Evolutionary conservation across 2,113 vertebrate genomes (phyloP), one percentile per base, ranked within the genome.

Genomic region (Syngnathoides biaculeatus): DNA sequence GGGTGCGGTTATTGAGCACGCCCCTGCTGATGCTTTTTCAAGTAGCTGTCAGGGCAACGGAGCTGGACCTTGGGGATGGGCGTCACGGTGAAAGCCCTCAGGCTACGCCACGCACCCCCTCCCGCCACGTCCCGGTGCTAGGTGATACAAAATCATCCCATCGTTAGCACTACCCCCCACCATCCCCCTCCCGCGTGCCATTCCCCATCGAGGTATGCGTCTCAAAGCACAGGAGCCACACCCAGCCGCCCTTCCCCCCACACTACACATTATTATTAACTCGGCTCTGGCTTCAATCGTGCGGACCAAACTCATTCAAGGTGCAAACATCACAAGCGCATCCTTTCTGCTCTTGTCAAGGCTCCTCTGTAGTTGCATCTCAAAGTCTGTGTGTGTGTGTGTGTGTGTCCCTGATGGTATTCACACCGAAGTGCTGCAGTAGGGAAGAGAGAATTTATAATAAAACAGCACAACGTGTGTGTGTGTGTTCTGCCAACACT

Each of bases 31-130:
- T 81, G 75, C 79, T 72, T 86, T 78, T 81, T 64, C 85, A 85
- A 78, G 77, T 59, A 74, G 77, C 80, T 86, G 87, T 83, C 83
- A 88, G 78, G 30, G 64, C 70, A 79, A 62, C 80, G 80, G 79
- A 73, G 76, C 69, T 75, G 78, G 82, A 79, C 88, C 84, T 69
- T 30, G 26, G 87, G 83, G 87, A 84, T 30, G 38, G 70, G 71
- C 60, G 40, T 74, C 74, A 79, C 76, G 59, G 73, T 82, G 75
- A 75, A 82, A 69, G 71, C 42, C 82, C 80, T 65, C 26, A 39
- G 81, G 86, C 83, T 65, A 60, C 0, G 15, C 12, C 22, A 40
- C 5, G 5, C 38, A 8, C 35, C 38, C 2, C 20, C 61, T 75
- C 72, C 64, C 65, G 72, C 59, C 45, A 57, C 67, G 57, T 82